These are phyloP conservation scores for Malthinus flaveolus DNA, from an alignment of 2,888 invertebrate species.

Conservation along the genomic window DNA sequence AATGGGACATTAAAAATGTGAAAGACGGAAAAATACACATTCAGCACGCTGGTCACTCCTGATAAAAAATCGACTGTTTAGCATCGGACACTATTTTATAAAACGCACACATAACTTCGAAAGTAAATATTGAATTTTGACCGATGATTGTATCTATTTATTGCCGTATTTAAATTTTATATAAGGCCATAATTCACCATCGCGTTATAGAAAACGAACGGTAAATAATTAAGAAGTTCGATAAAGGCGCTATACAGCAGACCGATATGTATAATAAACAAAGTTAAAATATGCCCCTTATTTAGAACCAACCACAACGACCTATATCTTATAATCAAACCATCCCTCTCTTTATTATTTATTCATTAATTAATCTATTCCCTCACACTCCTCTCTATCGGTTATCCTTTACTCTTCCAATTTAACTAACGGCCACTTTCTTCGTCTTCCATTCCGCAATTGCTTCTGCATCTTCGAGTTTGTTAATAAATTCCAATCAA, in stretches of 20 bases:
- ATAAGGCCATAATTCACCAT: constrained; percentile 5
- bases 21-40: constrained; percentile 38
- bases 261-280: constrained; percentile 45
- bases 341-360: constrained; percentile 52
- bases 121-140: constrained; percentile 28
- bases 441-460: constrained; percentile 13
- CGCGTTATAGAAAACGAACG: constrained; percentile 8
- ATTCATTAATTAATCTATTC: constrained; percentile 57
- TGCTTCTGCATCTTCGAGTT: constrained; percentile 10
- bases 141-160: constrained; percentile 27
- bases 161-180: constrained; percentile 18
- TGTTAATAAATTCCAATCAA: constrained; percentile 19
- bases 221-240: constrained; percentile 27
- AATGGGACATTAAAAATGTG: constrained; percentile 36
- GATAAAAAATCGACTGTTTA: constrained; percentile 38
- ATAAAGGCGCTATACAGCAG: constrained; percentile 16
- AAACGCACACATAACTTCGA: constrained; percentile 26
- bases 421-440: constrained; percentile 12
- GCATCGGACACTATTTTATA: constrained; percentile 28
- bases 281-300: constrained; percentile 45
- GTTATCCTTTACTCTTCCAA: constrained; percentile 23
- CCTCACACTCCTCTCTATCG: constrained; percentile 30
- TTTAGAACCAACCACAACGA: constrained; percentile 40
- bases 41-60: constrained; percentile 37
- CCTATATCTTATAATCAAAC: constrained; percentile 54